phyloP scores from a whole-genome alignment of 2,797 vertebrate species.

The Jordanella pulchra region DNA sequence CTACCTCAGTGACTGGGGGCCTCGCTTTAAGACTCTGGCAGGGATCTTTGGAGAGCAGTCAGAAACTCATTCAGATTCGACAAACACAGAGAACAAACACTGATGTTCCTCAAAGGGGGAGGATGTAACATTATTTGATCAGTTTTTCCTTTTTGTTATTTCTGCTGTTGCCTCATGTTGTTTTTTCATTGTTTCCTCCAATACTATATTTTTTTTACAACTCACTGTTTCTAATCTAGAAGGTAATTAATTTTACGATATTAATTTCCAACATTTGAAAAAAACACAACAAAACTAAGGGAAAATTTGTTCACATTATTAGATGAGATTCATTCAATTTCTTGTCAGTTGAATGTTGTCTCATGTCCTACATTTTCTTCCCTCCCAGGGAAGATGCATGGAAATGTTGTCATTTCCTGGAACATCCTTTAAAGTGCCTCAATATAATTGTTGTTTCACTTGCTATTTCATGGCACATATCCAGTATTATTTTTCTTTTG shows the following conservation, averaged over 20 bases:
- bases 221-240: conserved; percentile 41
- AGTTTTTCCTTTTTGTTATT: conserved; percentile 32
- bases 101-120: conserved; percentile 62
- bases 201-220: conserved; percentile 42
- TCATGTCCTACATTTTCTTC: conserved; percentile 55
- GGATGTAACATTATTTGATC: conserved; percentile 37
- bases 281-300: background rate
- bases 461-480: conserved; percentile 62
- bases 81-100: conserved; percentile 71
- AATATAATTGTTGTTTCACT: conserved; percentile 76
- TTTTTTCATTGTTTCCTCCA: conserved; percentile 37
- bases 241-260: conserved; percentile 55
- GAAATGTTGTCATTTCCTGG: conserved; percentile 75
- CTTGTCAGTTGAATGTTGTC: conserved; percentile 60
- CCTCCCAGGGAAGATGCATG: conserved; percentile 46
- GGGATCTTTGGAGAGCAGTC: conserved; percentile 91
- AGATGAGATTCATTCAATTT: conserved; percentile 59
- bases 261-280: conserved; percentile 66
- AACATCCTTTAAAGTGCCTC: conserved; percentile 86
- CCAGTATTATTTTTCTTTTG: conserved; percentile 38
- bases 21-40: conserved; percentile 94
- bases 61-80: conserved; percentile 79
- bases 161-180: conserved; percentile 37
- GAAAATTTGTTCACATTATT: conserved; percentile 33
- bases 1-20: conserved; percentile 95